These are phyloP conservation scores for Pseudolycoriella hygida DNA, from an alignment of 2,888 invertebrate genomes.

Conservation along the genomic window DNA sequence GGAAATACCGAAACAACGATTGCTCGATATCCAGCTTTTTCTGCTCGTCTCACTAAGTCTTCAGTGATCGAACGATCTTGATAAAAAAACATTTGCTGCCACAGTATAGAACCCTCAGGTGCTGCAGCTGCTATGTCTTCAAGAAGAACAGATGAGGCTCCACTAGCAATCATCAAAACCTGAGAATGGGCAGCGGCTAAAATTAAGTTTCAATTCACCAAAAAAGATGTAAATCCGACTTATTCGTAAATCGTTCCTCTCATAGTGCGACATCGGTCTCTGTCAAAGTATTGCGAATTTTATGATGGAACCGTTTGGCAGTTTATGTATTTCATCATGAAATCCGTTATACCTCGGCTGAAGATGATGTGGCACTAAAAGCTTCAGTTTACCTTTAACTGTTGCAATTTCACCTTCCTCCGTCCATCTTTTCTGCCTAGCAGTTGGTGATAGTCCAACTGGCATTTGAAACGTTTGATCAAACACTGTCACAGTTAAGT, in stretches of 20 bases:
- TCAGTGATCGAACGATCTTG: slow-evolving; percentile 61
- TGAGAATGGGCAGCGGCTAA: slow-evolving; percentile 60
- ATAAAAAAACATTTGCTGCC: slow-evolving; percentile 88
- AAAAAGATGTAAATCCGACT: neutral
- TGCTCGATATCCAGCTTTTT: slow-evolving; percentile 69
- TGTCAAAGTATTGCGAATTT: no score
- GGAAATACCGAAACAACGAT: slow-evolving; percentile 79
- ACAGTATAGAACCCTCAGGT: slow-evolving; percentile 49
- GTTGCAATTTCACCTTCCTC: slow-evolving; percentile 74
- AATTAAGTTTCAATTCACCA: slow-evolving; percentile 3
- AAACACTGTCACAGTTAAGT: slow-evolving; percentile 19
- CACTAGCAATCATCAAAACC: slow-evolving; percentile 67
- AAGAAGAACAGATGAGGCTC: slow-evolving; percentile 69
- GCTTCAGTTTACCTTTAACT: slow-evolving; percentile 28
- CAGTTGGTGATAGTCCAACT: slow-evolving; percentile 70
- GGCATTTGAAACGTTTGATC: slow-evolving; percentile 52
- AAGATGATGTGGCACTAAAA: no score
- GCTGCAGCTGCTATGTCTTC: slow-evolving; percentile 71
- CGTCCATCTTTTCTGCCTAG: slow-evolving; percentile 84
- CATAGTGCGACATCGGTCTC: no score
- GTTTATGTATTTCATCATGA: no score
- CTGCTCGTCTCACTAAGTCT: slow-evolving; percentile 57
- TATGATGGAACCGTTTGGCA: no score
- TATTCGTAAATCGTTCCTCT: no score
- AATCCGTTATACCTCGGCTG: no score